phyloP scores from a whole-genome alignment of 2,113 vertebrate genomes.

The Pseudopipra pipra region DNA sequence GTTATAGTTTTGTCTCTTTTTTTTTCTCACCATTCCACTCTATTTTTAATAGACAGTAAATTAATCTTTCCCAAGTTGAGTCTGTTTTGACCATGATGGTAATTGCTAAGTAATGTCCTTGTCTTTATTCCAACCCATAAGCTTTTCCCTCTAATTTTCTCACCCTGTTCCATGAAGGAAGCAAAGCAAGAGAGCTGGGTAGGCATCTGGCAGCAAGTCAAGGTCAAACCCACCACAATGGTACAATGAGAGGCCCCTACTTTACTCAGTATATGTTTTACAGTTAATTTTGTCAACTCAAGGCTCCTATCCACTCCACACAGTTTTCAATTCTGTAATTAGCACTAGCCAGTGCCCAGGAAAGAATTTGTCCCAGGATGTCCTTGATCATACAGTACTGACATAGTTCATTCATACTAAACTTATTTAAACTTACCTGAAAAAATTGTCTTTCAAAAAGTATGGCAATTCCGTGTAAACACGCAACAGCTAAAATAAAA shows the following conservation, averaged over 20 bases:
- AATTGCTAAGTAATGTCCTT: neutral
- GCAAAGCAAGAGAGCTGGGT: neutral
- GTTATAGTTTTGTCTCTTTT: neutral
- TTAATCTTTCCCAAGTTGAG: neutral
- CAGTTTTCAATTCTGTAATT: neutral
- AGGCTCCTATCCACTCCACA: neutral
- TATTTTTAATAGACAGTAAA: neutral
- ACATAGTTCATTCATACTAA: neutral
- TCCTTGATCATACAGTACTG: neutral
- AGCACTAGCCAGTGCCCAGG: neutral
- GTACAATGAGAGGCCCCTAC: neutral
- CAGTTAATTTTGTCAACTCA: constrained; percentile 17
- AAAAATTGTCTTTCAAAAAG: neutral
- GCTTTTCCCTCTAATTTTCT: neutral
- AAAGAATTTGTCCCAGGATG: neutral
- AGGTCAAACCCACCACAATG: neutral
- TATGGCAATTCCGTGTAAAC: neutral
- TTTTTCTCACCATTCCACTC: neutral
- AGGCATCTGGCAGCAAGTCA: neutral
- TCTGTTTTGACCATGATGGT: neutral
- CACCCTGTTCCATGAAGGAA: neutral
- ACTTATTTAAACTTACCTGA: neutral
- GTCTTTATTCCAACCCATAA: neutral
- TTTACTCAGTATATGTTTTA: neutral
- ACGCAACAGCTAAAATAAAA: neutral